These are phyloP conservation scores for Stomatorhinus walkeri DNA, from an alignment of 2,797 vertebrate genomes.

Conservation along the genomic window DNA sequence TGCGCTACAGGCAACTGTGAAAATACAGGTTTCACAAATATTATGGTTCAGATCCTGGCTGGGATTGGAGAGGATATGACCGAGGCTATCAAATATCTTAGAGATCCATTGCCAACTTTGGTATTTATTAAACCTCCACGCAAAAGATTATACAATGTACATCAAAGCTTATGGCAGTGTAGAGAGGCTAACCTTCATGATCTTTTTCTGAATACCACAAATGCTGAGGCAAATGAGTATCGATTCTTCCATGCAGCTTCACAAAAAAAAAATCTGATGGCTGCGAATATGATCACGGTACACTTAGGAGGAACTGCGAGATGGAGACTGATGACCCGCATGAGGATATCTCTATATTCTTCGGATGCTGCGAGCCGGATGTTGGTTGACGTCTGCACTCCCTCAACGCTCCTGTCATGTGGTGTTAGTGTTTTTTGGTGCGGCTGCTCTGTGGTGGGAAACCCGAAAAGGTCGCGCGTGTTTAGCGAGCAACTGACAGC, in stretches of 20 bases:
- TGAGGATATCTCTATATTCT: slow-evolving; percentile 24
- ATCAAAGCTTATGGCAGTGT: slow-evolving; percentile 4
- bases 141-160: background rate
- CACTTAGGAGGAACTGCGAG: slow-evolving; percentile 21
- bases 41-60: slow-evolving; percentile 26
- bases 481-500: background rate
- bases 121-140: slow-evolving; percentile 14
- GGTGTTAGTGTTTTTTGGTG: slow-evolving; percentile 17
- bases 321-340: slow-evolving; percentile 41
- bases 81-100: background rate
- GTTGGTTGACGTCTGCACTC: background rate
- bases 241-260: slow-evolving; percentile 5
- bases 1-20: slow-evolving; percentile 21
- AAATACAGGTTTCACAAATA: slow-evolving; percentile 34
- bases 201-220: slow-evolving; percentile 21
- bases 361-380: slow-evolving; percentile 31
- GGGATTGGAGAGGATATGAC: background rate
- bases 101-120: slow-evolving; percentile 1
- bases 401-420: slow-evolving; percentile 15
- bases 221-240: background rate
- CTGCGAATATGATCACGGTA: slow-evolving; percentile 17
- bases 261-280: slow-evolving; percentile 7
- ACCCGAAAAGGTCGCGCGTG: background rate
- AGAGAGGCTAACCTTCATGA: background rate
- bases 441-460: slow-evolving; percentile 5